phyloP scores from a whole-genome alignment of 1,140 invertebrate genomes.

The Macrobrachium nipponense region DNA sequence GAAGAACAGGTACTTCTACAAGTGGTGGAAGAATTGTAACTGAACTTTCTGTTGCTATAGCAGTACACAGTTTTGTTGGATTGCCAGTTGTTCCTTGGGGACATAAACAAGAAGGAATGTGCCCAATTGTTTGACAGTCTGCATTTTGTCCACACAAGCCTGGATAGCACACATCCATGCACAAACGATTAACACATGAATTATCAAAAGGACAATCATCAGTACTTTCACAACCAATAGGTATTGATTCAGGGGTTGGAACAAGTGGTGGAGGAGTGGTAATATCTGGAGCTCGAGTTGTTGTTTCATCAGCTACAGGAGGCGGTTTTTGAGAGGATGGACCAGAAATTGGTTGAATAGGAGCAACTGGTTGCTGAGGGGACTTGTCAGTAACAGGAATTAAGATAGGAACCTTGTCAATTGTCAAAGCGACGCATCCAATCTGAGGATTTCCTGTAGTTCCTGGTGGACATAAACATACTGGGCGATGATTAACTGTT shows the following conservation, averaged over 20 bases:
- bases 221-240: slow-evolving; percentile 47
- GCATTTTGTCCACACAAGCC: slow-evolving; percentile 30
- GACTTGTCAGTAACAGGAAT: slow-evolving; percentile 27
- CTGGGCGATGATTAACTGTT: slow-evolving; percentile 82
- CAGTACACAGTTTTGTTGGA: slow-evolving; percentile 14
- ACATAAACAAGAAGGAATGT: slow-evolving; percentile 25
- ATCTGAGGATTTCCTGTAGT: slow-evolving; percentile 52
- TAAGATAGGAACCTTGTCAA: slow-evolving; percentile 2
- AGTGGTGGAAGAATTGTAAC: background rate
- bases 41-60: slow-evolving; percentile 9
- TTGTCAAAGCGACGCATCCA: slow-evolving; percentile 34
- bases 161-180: slow-evolving; percentile 26
- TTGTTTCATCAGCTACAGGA: slow-evolving; percentile 27
- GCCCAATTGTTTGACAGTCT: slow-evolving; percentile 22
- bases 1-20: background rate
- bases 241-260: slow-evolving; percentile 42
- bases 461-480: slow-evolving; percentile 59
- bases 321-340: slow-evolving; percentile 30
- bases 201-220: slow-evolving; percentile 29
- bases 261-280: slow-evolving; percentile 3
- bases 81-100: slow-evolving; percentile 36
- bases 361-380: background rate
- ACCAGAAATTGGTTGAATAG: slow-evolving; percentile 15
- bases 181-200: slow-evolving; percentile 37
- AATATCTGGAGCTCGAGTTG: slow-evolving; percentile 7